Base-by-base conservation (phyloP, 2,888 invertebrate species). In the Hypsopygia costalis region DNA sequence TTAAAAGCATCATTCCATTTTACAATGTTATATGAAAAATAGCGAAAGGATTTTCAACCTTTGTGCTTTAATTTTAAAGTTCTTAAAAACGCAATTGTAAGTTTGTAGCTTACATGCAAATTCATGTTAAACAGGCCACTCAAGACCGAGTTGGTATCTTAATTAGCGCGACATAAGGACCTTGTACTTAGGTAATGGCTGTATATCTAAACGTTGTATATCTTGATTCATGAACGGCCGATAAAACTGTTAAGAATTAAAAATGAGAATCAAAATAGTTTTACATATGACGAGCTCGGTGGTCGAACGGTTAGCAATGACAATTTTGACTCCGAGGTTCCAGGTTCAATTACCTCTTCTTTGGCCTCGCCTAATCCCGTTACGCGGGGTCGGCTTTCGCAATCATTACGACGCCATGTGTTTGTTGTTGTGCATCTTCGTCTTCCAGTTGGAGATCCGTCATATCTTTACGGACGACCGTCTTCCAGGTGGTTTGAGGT, bases 101-200 rank as follows among this genome's bases (percentile, higher is more conserved):
- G 40, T 49, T 55, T 47, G 44, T 41, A 48, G 47, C 46, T 45
- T 50, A 47, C 42, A 64, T 67, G 64, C 58, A 63, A 68, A 69
- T 66, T 56, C 62, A 62, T 59, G 55, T 57, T 53, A 46, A 58
- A 51, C 52, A 49, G 60, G 55, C 58, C 62, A 62, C 61, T 63
- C 58, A 43, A 52, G 48, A 52, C 51, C 53, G 55, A 46, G 51
- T 29, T 42, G 56, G 61, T 68, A 69, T 70, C 71, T 72, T 72
- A 72, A 72, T 72, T 70, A 70, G 64, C 49, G 49, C 53, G 63
- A 69, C 69, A 67, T 61, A 62, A 51, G 49, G 46, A 47, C 40
- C 43, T 46, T 36, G 36, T 46, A 46, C 25, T 44, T 43, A 36
- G 38, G 41, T 44, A 47, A 47, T 46, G 37, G 40, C 25, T 40